Percentiles rank a stretch among this genome's conserved stretches.
Evolutionary conservation across 2,888 invertebrate species (phyloP).

Genomic region (Mesochorus sp.): DNA sequence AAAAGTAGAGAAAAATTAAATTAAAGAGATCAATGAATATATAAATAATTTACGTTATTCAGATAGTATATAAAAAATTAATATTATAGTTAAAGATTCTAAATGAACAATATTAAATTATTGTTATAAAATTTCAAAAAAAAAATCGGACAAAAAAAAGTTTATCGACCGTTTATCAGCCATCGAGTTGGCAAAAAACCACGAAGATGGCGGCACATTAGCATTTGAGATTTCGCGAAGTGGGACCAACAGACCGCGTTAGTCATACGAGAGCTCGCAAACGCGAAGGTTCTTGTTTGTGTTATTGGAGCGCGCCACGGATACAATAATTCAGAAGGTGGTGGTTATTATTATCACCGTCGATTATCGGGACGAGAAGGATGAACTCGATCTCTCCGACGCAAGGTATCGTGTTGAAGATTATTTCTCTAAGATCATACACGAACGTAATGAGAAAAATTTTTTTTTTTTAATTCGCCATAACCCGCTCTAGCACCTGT

Average conservation of each 20-base stretch:
- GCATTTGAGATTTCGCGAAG: not conserved
- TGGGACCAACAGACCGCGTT: slow-evolving; percentile 21
- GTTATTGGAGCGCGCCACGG: slow-evolving; percentile 51
- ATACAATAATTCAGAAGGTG: slow-evolving; percentile 12
- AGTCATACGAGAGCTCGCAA: slow-evolving; percentile 38
- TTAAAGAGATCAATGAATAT: too few species aligned
- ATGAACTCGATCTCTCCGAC: not conserved
- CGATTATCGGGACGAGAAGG: slow-evolving; percentile 11
- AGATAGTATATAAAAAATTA: too few species aligned
- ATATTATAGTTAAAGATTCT: too few species aligned
- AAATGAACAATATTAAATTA: too few species aligned
- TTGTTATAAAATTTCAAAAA: too few species aligned
- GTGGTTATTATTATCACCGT: slow-evolving; percentile 36
- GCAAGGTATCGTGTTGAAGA: not conserved
- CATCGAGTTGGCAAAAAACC: too few species aligned
- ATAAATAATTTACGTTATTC: too few species aligned
- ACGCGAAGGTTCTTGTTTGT: slow-evolving; percentile 27
- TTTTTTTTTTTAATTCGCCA: not conserved
- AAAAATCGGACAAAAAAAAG: too few species aligned
- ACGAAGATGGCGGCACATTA: not conserved
- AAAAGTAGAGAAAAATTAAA: too few species aligned
- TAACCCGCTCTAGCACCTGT: not conserved
- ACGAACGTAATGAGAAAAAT: not conserved
- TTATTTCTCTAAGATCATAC: not conserved
- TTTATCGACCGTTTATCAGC: too few species aligned